Evolutionary conservation across 2,113 vertebrate species (phyloP).

Genomic region (Grammomys surdaster): DNA sequence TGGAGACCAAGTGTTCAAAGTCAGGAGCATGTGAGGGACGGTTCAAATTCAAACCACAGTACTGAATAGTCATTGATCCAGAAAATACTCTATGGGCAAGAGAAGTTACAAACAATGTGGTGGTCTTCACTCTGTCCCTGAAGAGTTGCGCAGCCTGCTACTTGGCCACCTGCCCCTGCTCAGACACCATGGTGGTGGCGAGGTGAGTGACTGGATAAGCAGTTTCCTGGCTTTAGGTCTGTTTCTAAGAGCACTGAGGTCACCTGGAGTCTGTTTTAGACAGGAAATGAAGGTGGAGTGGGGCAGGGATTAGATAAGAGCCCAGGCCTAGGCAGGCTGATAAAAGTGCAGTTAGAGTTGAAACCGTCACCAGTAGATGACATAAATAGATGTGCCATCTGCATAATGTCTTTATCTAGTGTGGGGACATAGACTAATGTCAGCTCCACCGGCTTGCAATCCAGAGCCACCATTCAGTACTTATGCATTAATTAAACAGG

Average conservation of each 20-base stretch:
- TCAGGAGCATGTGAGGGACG: neutral
- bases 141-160: neutral
- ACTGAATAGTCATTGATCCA: neutral
- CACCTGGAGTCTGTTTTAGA: neutral
- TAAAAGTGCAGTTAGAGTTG: neutral
- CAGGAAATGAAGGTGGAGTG: neutral
- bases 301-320: neutral
- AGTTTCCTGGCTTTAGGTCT: neutral
- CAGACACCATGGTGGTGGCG: fast-evolving
- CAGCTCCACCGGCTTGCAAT: neutral
- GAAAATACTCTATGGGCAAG: neutral
- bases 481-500: neutral
- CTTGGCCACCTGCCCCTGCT: fast-evolving
- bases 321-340: neutral
- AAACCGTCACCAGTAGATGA: fast-evolving
- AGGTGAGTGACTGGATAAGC: no score
- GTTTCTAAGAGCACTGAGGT: slow-evolving; percentile 22
- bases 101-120: neutral
- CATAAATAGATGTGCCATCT: fast-evolving
- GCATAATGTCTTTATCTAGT: fast-evolving
- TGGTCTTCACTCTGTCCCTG: neutral
- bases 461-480: neutral
- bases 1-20: neutral
- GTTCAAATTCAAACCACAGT: neutral
- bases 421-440: fast-evolving